Evolutionary conservation across 2,797 vertebrate species (phyloP), one percentile per base, ranked within the genome.

Genomic region (Psittacula echo): DNA sequence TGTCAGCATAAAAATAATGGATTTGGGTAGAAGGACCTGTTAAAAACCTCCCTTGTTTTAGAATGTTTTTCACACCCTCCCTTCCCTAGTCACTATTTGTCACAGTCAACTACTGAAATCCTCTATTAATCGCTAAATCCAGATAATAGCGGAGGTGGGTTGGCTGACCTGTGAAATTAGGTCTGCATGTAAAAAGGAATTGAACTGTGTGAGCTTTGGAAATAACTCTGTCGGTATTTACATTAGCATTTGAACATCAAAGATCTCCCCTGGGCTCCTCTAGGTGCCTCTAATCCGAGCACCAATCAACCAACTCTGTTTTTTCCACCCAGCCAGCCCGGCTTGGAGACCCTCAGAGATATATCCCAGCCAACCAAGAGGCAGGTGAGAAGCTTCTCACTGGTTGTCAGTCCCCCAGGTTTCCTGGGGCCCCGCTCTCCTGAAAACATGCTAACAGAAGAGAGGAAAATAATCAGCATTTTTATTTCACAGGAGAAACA

Each of bases 81-180:
- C 56, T 89, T 92, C 50, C 81, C 93, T 30, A 89, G 82, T 79
- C 73, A 72, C 75, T 91, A 70, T 96, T 93, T 96, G 90, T 87
- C 62, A 89, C 61, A 91, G 80, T 90, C 79, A 91, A 65, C 79
- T 89, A 95, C 90, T 88, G 93, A 97, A 89, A 95, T 94, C 83
- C 91, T 89, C 72, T 86, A 82, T 95, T 87, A 94, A 87, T 90
- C 84, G 93, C 88, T 84, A 96, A 92, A 94, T 96, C 87, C 93
- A 89, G 93, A 88, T 96, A 89, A 95, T 90, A 68, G 78, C 45
- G 8, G 90, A 95, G 75, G 92, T 85, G 88, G 89, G 87, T 68
- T 91, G 91, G 81, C 88, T 96, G 94, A 92, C 94, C 88, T 94
- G 93, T 92, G 96, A 96, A 96, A 96, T 95, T 83, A 94, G 95